Evolutionary conservation across 2,888 invertebrate genomes (phyloP), one percentile per base, ranked within the genome.

Genomic region (Serrognathus titanus): DNA sequence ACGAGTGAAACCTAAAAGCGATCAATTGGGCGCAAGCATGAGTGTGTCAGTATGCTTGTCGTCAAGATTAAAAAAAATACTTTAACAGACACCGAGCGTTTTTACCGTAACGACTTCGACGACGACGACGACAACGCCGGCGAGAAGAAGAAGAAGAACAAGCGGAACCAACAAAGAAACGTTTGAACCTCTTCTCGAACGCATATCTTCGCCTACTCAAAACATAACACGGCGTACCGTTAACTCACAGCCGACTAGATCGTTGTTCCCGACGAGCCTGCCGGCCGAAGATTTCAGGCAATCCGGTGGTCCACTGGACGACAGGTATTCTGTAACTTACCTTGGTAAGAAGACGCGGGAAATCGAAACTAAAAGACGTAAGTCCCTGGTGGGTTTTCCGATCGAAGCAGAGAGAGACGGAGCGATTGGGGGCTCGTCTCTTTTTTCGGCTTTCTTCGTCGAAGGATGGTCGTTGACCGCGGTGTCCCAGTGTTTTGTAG

Each of bases 381-480:
- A 37, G 35, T 12, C 10, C 16, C 43, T 36, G 10, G 31, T 16
- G 31, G 40, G 39, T 16, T n/a, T 41, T 31, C 40, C 13, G 16
- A 16, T 36, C 43, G 38, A 20, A 20, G 16, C 53, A 38, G 46
- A 51, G 46, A 49, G 24, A 36, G 48, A 54, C 24, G 43, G 12
- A 20, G 16, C 20, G 37, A 49, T 9, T n/a, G 36, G 37, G 13
- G 36, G 51, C 16, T 16, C 16, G 58, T 51, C 38, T 24, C 48
- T 24, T 41, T 47, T 51, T 50, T 60, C 50, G 53, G 54, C 37
- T 48, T 52, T 53, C 63, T 65, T 64, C 62, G 61, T 62, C 63
- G 71, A 71, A 70, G 71, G 70, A 59, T 71, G 72, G 72, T 69
- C 71, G 68, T 71, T 73, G 71, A 73, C 70, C 72, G 68, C 65